Evolutionary conservation across 2,113 vertebrate genomes (phyloP).

Genomic region (Odontophorus gujanensis): DNA sequence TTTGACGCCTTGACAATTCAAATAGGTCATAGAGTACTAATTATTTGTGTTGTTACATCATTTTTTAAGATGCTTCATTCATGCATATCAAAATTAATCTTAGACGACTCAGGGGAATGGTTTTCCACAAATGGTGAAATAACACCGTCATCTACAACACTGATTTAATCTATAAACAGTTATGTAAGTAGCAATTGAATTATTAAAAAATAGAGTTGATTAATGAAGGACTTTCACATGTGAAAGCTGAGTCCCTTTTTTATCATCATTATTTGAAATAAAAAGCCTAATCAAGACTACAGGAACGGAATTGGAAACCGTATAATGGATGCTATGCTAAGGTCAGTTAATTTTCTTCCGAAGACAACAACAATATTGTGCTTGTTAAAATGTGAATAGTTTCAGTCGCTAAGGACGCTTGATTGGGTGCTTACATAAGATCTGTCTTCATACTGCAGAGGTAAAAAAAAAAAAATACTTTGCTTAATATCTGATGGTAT

Average conservation of each 20-base stretch:
- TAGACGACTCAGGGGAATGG: slow-evolving; percentile 1
- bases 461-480: not conserved
- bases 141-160: not conserved
- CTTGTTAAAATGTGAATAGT: slow-evolving; percentile 4
- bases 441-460: not conserved
- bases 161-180: not conserved
- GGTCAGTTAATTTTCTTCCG: not conserved
- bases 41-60: slow-evolving; percentile 38
- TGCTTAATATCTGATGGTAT: not conserved
- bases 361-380: slow-evolving; percentile 17
- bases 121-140: slow-evolving; percentile 17
- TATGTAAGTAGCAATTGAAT: slow-evolving; percentile 40
- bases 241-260: not conserved
- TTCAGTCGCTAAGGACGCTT: not conserved
- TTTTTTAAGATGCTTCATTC: slow-evolving; percentile 24
- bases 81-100: not conserved
- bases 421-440: not conserved
- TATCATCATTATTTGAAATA: not conserved
- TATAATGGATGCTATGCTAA: slow-evolving; percentile 16
- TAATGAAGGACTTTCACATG: slow-evolving; percentile 38
- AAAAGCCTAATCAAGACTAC: slow-evolving; percentile 11
- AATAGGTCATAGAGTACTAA: slow-evolving; percentile 23
- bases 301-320: not conserved
- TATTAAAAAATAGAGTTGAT: slow-evolving; percentile 12
- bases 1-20: slow-evolving; percentile 1